Base-by-base conservation (phyloP, 1,140 invertebrate genomes). In the Aphaenogaster floridana region DNA sequence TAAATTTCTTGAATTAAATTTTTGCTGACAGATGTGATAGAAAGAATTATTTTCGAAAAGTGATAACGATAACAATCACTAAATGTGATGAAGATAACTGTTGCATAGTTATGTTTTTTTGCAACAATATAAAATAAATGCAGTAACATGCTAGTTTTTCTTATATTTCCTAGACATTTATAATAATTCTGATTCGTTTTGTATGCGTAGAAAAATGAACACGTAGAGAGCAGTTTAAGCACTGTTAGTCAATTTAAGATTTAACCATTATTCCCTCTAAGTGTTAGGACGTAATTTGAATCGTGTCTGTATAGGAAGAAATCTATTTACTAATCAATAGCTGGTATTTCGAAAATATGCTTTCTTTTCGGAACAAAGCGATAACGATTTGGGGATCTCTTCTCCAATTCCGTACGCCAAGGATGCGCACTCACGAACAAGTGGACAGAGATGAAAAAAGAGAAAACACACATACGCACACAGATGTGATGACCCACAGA, bases 401-500 rank as follows among this genome's bases (percentile, higher is more conserved):
- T 74, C 68, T 59, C 9, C 36, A 36, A 81, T 71, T 69, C 13
- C 42, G 66, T 71, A 54, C 36, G 9, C 15, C 8, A 2, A 84
- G 45, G 80, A 79, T 86, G 76, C 50, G 48, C 76, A 80, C 63
- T 66, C 52, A 79, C 64, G 21, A 52, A 57, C 61, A 36, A 52
- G 5, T 66, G 54, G 48, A 79, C 48, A 64, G 36, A 9, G 13
- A 61, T 28, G 86, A 64, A 86, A 80, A 54, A 61, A 61, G 86
- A 61, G 78, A 83, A 90, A 87, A 90, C 81, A 90, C 88, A 87
- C 91, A 86, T 39, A 77, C 57, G 54, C 59, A 91, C 72, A 89
- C 9, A 79, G 9, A 72, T 28, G 87, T 90, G 88, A 85, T 92
- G 91, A 91, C 91, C 86, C 77, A 90, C 92, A 91, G 89, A 57